Conservation (phyloP, 2,888 invertebrate genomes). For the Buathra laborator region DNA sequence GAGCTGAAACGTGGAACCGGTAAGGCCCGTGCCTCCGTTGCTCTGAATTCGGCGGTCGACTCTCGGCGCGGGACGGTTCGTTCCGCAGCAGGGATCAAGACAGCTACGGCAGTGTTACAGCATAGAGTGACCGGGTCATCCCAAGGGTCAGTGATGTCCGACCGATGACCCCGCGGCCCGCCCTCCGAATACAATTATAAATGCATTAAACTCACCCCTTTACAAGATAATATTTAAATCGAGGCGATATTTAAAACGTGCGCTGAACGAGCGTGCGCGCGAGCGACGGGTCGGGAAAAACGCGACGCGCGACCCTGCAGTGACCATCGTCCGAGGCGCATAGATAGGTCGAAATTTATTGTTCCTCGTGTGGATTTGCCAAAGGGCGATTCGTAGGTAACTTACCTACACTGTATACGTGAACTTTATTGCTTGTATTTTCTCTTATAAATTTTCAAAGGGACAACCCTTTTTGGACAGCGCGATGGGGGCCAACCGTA, state of each 20-base stretch:
- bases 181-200: slow-evolving; percentile 83
- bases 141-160: slow-evolving; percentile 83
- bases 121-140: slow-evolving; percentile 76
- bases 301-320: slow-evolving; percentile 49
- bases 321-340: slow-evolving; percentile 9
- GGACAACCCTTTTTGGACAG: slow-evolving; percentile 70
- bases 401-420: slow-evolving; percentile 54
- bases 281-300: slow-evolving; percentile 34
- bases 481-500: slow-evolving; percentile 60
- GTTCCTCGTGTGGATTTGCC: slow-evolving; percentile 51
- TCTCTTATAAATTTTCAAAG: slow-evolving; percentile 81
- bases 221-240: slow-evolving; percentile 80
- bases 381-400: slow-evolving; percentile 58
- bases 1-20: slow-evolving; percentile 71
- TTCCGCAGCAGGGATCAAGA: slow-evolving; percentile 55
- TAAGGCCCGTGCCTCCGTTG: slow-evolving; percentile 80
- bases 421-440: slow-evolving; percentile 83
- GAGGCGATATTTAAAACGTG: slow-evolving; percentile 80
- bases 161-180: slow-evolving; percentile 82
- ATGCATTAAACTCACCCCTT: slow-evolving; percentile 83
- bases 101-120: slow-evolving; percentile 22
- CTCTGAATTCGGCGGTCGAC: slow-evolving; percentile 67
- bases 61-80: slow-evolving; percentile 30
- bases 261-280: slow-evolving; percentile 69
- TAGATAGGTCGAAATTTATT: slow-evolving; percentile 26